A percentile compares a stretch with the other conserved stretches of the same genome.
Conservation (phyloP, 2,113 vertebrate genomes). For the Elanoides forficatus region DNA sequence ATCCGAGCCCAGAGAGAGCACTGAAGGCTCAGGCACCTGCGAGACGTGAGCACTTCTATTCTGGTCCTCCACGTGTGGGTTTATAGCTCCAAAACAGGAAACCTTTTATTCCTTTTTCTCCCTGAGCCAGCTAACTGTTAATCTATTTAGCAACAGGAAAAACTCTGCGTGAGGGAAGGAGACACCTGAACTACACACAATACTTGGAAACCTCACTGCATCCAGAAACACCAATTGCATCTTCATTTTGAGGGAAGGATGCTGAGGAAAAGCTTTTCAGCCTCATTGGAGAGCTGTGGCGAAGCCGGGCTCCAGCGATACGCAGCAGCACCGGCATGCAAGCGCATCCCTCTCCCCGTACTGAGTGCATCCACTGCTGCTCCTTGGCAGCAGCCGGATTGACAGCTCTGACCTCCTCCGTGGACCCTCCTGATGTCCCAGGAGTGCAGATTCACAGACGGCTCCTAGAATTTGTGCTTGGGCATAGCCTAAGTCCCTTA, state of each 20-base stretch:
- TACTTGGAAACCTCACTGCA: not conserved
- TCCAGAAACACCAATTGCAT: not conserved
- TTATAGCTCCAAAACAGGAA: constrained; percentile 32
- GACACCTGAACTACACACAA: not conserved
- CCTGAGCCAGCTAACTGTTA: not conserved
- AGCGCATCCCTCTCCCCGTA: not conserved
- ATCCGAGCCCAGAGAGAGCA: not conserved
- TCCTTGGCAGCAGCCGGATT: fast-evolving
- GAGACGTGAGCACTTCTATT: not conserved
- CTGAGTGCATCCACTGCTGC: fast-evolving
- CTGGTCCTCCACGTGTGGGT: not conserved
- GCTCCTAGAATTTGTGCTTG: not conserved
- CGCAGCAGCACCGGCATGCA: not conserved
- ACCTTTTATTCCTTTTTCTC: not conserved
- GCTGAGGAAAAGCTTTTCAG: not conserved
- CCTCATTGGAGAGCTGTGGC: fast-evolving
- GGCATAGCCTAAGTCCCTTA: not conserved
- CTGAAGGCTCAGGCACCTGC: not conserved
- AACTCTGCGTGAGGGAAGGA: not conserved
- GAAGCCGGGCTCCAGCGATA: not conserved
- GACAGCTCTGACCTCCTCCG: not conserved
- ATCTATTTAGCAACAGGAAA: constrained; percentile 10
- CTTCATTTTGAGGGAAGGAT: not conserved
- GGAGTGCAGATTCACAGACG: not conserved
- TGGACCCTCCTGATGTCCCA: not conserved